phyloP scores from a whole-genome alignment of 2,888 invertebrate species.

The Apodemia duryi region DNA sequence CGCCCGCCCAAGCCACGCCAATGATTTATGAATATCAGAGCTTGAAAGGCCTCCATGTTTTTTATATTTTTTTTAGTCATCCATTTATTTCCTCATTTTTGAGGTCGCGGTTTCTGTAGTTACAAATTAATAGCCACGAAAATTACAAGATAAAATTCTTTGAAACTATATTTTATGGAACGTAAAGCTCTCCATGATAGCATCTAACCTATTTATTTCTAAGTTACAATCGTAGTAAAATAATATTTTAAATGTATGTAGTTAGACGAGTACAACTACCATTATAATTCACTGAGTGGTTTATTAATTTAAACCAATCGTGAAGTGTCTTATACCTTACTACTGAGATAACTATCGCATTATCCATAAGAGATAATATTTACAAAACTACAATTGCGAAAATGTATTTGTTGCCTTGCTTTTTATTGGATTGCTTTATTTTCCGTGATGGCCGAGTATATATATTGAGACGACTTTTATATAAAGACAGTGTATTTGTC shows the following conservation, averaged over 20 bases:
- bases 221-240: not conserved
- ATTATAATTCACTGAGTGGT: too few relatives aligned
- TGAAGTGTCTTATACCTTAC: too few relatives aligned
- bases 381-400: too few relatives aligned
- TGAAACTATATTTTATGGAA: conserved; percentile 5
- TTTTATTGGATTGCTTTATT: too few relatives aligned
- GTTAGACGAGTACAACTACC: not conserved
- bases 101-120: conserved; percentile 7
- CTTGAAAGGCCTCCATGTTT: conserved; percentile 57
- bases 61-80: conserved; percentile 39
- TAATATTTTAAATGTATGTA: not conserved
- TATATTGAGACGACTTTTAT: too few relatives aligned
- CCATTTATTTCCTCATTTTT: conserved; percentile 33
- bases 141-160: conserved; percentile 7
- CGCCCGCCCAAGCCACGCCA: conserved; percentile 48
- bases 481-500: too few relatives aligned
- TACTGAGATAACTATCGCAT: too few relatives aligned
- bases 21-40: conserved; percentile 72
- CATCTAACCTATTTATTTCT: conserved; percentile 10
- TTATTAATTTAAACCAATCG: too few relatives aligned
- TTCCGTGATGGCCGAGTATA: too few relatives aligned
- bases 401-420: too few relatives aligned
- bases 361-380: too few relatives aligned
- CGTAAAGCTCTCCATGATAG: not conserved
- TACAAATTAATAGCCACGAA: conserved; percentile 9